A percentile compares a stretch with the other conserved stretches of the same genome.
phyloP scores from a whole-genome alignment of 2,888 invertebrate species.

The Phlogophora meticulosa region DNA sequence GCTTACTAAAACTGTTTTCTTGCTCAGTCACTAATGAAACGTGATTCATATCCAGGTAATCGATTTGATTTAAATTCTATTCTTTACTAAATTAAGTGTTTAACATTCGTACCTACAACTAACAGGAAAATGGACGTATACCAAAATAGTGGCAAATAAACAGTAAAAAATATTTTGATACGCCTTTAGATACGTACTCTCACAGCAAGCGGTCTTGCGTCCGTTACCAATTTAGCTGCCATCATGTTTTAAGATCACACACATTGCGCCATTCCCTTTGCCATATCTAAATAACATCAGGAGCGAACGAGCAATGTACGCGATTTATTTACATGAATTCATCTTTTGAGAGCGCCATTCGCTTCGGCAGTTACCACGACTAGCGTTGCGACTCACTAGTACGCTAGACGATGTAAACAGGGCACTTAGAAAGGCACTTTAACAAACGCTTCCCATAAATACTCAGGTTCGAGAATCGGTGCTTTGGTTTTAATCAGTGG shows the following conservation, averaged over 20 bases:
- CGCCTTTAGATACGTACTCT: slow-evolving; percentile 44
- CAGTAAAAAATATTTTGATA: slow-evolving; percentile 51
- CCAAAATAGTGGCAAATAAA: slow-evolving; percentile 44
- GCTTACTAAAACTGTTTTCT: background rate
- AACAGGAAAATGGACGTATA: slow-evolving; percentile 51
- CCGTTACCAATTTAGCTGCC: slow-evolving; percentile 36
- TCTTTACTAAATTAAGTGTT: background rate
- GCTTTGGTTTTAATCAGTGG: slow-evolving; percentile 17
- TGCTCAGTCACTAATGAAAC: background rate
- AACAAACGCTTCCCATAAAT: slow-evolving; percentile 17
- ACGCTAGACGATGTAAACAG: slow-evolving; percentile 57
- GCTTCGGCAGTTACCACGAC: slow-evolving; percentile 48
- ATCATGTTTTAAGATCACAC: slow-evolving; percentile 29
- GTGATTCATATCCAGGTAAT: background rate
- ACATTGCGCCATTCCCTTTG: slow-evolving; percentile 33
- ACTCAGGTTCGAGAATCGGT: slow-evolving; percentile 14
- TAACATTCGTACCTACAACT: background rate
- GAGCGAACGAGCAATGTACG: slow-evolving; percentile 28
- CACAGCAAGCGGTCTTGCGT: slow-evolving; percentile 47
- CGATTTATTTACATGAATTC: slow-evolving; percentile 31
- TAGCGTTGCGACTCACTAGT: slow-evolving; percentile 17
- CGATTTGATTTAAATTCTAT: background rate
- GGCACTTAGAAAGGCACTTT: slow-evolving; percentile 38
- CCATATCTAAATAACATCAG: slow-evolving; percentile 30
- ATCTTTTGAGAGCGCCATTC: slow-evolving; percentile 49